Percentiles rank a stretch among this genome's conserved stretches.
Conservation (phyloP, 2,888 invertebrate genomes). For the Teleiodes luculella region DNA sequence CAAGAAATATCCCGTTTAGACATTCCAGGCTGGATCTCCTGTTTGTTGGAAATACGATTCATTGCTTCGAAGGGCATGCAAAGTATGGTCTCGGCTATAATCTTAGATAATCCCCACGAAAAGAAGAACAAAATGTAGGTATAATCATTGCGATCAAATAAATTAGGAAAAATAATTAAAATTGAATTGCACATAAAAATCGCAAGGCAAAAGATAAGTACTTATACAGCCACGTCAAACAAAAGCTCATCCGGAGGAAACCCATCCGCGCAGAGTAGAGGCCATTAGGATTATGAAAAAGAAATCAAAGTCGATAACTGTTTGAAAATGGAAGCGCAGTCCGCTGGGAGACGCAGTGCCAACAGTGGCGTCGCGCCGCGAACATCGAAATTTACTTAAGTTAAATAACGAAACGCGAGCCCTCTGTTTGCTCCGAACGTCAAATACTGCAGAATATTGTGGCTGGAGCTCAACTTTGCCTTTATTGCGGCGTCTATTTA, state of each 20-base stretch:
- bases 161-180: no score
- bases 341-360: constrained; percentile 45
- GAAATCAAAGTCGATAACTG: constrained; percentile 43
- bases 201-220: not conserved
- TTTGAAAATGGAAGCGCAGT: constrained; percentile 49
- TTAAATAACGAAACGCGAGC: constrained; percentile 75
- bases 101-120: no score
- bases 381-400: constrained; percentile 79
- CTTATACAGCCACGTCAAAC: not conserved
- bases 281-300: constrained; percentile 39
- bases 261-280: constrained; percentile 16
- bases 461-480: constrained; percentile 39
- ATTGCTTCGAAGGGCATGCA: no score
- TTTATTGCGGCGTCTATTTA: constrained; percentile 55
- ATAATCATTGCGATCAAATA: no score
- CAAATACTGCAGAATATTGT: constrained; percentile 58
- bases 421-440: constrained; percentile 69
- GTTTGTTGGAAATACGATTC: no score
- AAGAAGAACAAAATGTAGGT: no score
- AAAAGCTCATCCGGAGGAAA: not conserved
- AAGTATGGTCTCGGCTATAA: no score
- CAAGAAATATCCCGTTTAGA: no score
- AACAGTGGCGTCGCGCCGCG: constrained; percentile 57
- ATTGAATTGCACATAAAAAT: not conserved
- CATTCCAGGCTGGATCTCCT: no score